These are phyloP conservation scores for Myrmecophaga tridactyla DNA, from an alignment of 2,113 vertebrate species.

Conservation along the genomic window DNA sequence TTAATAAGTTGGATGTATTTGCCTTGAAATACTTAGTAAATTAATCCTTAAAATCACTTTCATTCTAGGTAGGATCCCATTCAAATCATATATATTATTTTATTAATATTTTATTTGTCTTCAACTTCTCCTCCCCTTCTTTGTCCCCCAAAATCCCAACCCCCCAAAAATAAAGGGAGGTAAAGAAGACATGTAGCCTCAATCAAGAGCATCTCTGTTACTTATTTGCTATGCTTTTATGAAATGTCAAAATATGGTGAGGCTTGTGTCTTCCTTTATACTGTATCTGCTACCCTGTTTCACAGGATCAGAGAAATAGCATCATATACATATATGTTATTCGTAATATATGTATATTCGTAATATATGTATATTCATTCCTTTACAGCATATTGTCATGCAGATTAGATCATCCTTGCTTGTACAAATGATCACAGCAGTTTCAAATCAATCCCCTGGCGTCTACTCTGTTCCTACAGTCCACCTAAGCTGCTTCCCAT, in stretches of 20 bases:
- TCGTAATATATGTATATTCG: too few species aligned
- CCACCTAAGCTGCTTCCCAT: neutral
- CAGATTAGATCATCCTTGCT: rapidly evolving
- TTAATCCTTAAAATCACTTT: neutral
- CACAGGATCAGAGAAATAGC: neutral
- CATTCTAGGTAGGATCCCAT: neutral
- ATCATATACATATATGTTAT: too few species aligned
- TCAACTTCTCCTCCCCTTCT: neutral
- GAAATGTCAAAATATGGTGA: neutral
- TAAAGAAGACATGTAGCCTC: neutral
- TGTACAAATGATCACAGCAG: neutral
- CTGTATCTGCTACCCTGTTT: neutral
- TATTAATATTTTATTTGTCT: neutral
- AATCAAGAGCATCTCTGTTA: neutral
- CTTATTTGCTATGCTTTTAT: neutral
- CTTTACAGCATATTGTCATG: neutral
- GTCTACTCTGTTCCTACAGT: neutral
- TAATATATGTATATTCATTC: neutral
- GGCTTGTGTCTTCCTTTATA: neutral
- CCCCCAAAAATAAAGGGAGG: neutral
- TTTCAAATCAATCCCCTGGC: neutral
- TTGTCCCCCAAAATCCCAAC: neutral
- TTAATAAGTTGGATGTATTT: slow-evolving; percentile 56
- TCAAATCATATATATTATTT: slow-evolving; percentile 32
- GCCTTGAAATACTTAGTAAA: slow-evolving; percentile 44